phyloP scores from a whole-genome alignment of 1,140 invertebrate genomes.

The Aplysia californica region DNA sequence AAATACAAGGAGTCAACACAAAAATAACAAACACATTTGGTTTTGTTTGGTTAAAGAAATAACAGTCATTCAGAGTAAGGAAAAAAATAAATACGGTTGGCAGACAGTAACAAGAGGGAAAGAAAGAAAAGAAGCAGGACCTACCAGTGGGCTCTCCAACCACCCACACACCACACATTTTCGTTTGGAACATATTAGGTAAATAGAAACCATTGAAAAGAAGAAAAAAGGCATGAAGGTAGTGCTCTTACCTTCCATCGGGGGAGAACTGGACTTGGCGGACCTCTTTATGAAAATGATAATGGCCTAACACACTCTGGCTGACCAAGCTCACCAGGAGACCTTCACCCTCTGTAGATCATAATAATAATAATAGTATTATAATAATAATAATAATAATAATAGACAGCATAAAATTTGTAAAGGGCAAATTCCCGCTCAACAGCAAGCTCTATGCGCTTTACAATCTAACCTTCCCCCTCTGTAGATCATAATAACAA shows the following conservation, averaged over 20 bases:
- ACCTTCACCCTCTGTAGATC: constrained; percentile 82
- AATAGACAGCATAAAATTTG: not conserved
- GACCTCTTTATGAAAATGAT: constrained; percentile 84
- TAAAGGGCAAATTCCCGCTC: too few species aligned
- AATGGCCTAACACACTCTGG: constrained; percentile 83
- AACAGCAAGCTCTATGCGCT: too few species aligned
- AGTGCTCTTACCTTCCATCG: constrained; percentile 78
- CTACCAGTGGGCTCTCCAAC: not conserved
- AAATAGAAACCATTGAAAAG: not conserved
- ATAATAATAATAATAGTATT: constrained; percentile 9
- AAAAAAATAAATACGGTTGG: too few species aligned
- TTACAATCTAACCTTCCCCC: not conserved
- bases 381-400: not conserved
- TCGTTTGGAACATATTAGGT: not conserved
- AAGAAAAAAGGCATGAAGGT: not conserved
- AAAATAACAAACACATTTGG: too few species aligned
- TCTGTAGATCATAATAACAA: not conserved
- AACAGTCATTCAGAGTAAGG: too few species aligned
- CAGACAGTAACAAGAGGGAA: too few species aligned
- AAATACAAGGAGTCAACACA: too few species aligned
- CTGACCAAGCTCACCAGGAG: constrained; percentile 90
- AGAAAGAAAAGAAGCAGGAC: too few species aligned
- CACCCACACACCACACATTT: too few species aligned
- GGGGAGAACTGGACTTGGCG: constrained; percentile 90
- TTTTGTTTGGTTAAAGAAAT: too few species aligned